phyloP scores from a whole-genome alignment of 2,797 vertebrate species.

The Danionella dracula region DNA sequence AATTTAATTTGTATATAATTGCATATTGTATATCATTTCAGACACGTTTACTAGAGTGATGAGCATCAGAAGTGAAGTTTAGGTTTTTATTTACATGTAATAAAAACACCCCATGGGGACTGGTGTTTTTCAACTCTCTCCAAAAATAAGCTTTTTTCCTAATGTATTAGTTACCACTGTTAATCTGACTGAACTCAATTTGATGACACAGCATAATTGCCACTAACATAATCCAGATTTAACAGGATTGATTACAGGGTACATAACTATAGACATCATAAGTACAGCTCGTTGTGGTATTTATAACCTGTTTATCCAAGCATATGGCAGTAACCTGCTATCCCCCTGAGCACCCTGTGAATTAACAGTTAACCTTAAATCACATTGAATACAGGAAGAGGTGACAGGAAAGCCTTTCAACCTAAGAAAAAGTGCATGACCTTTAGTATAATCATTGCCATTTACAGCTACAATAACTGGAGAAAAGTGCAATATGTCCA shows the following conservation, averaged over 20 bases:
- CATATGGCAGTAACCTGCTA: background rate
- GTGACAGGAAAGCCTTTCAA: background rate
- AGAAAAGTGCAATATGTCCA: background rate
- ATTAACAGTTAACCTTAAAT: slow-evolving; percentile 1
- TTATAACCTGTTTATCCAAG: background rate
- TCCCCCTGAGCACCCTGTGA: background rate
- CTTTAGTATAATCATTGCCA: slow-evolving; percentile 7
- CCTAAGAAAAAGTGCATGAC: slow-evolving; percentile 20
- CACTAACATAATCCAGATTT: background rate
- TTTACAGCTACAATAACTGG: slow-evolving; percentile 32
- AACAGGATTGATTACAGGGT: slow-evolving; percentile 28
- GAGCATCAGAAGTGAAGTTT: too few relatives aligned
- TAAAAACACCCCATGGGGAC: too few relatives aligned
- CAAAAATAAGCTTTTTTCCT: too few relatives aligned
- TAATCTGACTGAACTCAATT: too few relatives aligned
- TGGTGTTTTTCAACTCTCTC: too few relatives aligned
- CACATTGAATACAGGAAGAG: background rate
- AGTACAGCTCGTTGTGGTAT: background rate
- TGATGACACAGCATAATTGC: background rate
- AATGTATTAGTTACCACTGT: too few relatives aligned
- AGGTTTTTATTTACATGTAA: too few relatives aligned
- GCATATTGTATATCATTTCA: too few relatives aligned
- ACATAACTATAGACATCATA: slow-evolving; percentile 9
- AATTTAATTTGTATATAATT: too few relatives aligned
- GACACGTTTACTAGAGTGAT: too few relatives aligned